phyloP scores from a whole-genome alignment of 2,888 invertebrate species.

The Spilosoma lubricipeda region DNA sequence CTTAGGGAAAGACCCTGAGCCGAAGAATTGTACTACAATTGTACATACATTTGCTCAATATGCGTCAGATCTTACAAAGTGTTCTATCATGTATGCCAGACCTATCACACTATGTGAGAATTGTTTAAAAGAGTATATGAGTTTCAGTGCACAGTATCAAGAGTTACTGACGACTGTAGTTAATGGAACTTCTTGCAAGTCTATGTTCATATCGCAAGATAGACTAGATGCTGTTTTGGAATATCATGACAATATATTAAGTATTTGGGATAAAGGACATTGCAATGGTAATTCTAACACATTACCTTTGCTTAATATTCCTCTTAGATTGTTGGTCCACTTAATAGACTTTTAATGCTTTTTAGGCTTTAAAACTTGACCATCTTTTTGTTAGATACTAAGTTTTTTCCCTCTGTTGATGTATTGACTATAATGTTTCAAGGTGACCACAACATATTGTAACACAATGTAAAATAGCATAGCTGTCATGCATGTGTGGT shows the following conservation, averaged over 20 bases:
- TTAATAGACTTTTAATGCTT: no score
- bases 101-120: slow-evolving; percentile 88
- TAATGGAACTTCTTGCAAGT: slow-evolving; percentile 86
- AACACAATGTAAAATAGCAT: no score
- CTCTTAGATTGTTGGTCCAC: neutral
- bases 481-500: no score
- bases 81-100: slow-evolving; percentile 86
- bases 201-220: slow-evolving; percentile 87
- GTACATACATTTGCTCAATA: slow-evolving; percentile 82
- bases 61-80: slow-evolving; percentile 86
- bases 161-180: slow-evolving; percentile 76
- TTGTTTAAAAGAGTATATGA: slow-evolving; percentile 85
- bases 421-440: no score
- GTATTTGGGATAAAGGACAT: slow-evolving; percentile 87
- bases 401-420: neutral
- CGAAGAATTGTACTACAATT: slow-evolving; percentile 61
- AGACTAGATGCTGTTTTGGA: slow-evolving; percentile 87
- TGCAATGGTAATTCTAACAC: slow-evolving; percentile 85
- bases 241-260: slow-evolving; percentile 83
- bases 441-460: no score
- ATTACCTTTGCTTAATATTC: neutral
- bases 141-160: slow-evolving; percentile 81
- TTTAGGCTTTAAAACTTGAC: no score
- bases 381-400: no score
- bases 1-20: slow-evolving; percentile 50